A percentile compares a stretch with the other conserved stretches of the same genome.
These are phyloP conservation scores for Cheilosia scutellata DNA, from an alignment of 2,888 invertebrate species.

Conservation along the genomic window DNA sequence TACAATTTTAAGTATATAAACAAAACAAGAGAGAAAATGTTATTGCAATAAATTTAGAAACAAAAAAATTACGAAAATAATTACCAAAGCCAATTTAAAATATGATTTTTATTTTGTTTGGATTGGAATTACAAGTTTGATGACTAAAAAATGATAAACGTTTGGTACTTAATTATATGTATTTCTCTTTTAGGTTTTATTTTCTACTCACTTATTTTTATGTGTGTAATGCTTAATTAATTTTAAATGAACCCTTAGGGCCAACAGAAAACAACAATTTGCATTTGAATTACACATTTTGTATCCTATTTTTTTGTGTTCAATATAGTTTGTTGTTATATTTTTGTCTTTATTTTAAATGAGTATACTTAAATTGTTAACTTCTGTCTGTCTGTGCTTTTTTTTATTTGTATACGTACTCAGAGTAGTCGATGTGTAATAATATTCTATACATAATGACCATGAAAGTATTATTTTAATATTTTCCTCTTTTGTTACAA, in stretches of 20 bases:
- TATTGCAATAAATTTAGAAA: constrained; percentile 18
- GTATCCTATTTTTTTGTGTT: constrained; percentile 23
- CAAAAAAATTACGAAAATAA: not conserved
- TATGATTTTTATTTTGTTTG: not conserved
- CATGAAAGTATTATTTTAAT: constrained; percentile 55
- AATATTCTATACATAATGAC: constrained; percentile 3
- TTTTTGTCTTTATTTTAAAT: constrained; percentile 14
- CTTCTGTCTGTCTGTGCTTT: constrained; percentile 1
- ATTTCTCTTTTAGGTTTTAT: not conserved
- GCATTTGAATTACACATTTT: constrained; percentile 38
- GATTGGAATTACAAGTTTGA: not conserved
- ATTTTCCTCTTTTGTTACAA: constrained; percentile 19
- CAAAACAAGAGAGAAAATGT: constrained; percentile 11
- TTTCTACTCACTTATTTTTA: not conserved
- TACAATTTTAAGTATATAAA: constrained; percentile 3
- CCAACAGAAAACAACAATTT: constrained; percentile 17
- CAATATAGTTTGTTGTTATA: constrained; percentile 41
- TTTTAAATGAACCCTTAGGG: not conserved
- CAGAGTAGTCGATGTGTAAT: constrained; percentile 24
- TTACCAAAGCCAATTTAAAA: constrained; percentile 25
- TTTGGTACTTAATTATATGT: constrained; percentile 49
- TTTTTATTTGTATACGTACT: not conserved
- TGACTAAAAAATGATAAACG: not conserved
- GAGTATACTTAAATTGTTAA: constrained; percentile 8
- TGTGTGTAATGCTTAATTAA: constrained; percentile 29